phyloP scores from a whole-genome alignment of 2,113 vertebrate genomes.

The Urocynchramus pylzowi region DNA sequence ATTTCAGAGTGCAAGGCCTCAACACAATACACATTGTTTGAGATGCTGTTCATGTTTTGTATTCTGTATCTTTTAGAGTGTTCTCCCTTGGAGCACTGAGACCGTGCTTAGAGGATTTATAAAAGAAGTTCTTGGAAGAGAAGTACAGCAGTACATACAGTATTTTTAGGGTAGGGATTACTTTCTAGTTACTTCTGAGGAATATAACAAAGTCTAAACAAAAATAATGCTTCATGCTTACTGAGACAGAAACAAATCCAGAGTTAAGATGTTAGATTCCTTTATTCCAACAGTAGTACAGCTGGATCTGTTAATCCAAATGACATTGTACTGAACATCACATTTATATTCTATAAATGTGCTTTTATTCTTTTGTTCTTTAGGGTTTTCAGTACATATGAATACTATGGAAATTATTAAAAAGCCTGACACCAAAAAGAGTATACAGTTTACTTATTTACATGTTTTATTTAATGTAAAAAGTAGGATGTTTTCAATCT shows the following conservation, averaged over 20 bases:
- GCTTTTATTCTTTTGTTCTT: neutral
- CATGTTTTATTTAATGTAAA: neutral
- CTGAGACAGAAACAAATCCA: neutral
- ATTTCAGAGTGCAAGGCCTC: neutral
- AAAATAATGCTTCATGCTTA: neutral
- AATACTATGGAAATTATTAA: neutral
- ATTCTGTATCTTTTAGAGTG: neutral
- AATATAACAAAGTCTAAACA: neutral
- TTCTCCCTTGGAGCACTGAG: neutral
- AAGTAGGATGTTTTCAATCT: neutral
- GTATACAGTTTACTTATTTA: neutral
- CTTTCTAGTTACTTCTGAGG: neutral
- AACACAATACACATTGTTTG: neutral
- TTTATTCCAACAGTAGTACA: neutral
- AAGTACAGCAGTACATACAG: neutral
- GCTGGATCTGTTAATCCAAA: neutral
- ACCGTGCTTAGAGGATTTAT: neutral
- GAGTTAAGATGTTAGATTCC: neutral
- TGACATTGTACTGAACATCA: neutral
- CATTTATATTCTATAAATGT: neutral
- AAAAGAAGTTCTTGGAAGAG: neutral
- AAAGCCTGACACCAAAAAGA: neutral
- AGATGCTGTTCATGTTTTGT: neutral
- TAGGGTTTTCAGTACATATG: neutral
- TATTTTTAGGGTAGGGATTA: neutral